Conservation (phyloP, 2,888 invertebrate genomes). For the Smittia sp. region DNA sequence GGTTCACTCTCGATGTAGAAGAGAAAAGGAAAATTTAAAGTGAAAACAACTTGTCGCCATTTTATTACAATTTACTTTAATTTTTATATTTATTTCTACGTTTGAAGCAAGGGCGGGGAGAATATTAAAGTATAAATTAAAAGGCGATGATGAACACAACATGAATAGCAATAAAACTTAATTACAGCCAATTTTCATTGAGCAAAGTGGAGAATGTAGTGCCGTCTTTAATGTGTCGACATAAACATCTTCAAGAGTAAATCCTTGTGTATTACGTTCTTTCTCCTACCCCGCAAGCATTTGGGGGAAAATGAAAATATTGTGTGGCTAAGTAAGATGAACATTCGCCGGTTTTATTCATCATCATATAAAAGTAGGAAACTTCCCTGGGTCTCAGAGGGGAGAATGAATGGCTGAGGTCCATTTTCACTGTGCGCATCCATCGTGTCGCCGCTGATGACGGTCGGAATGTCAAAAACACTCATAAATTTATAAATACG, state of each 20-base stretch:
- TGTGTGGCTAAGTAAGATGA: not conserved
- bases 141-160: conserved; percentile 16
- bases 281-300: not conserved
- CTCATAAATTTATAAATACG: conserved; percentile 14
- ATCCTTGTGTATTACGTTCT: not conserved
- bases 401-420: not conserved
- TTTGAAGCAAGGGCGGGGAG: conserved; percentile 8
- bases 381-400: not conserved
- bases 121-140: conserved; percentile 29
- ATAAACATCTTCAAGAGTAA: too few species aligned
- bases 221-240: not conserved
- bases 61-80: conserved; percentile 18
- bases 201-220: not conserved
- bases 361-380: not conserved
- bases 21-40: not conserved
- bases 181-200: conserved; percentile 33
- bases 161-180: conserved; percentile 41
- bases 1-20: not conserved
- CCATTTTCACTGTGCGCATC: not conserved
- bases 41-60: conserved; percentile 12
- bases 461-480: not conserved
- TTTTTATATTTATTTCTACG: conserved; percentile 30
- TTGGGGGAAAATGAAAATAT: not conserved
- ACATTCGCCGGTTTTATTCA: conserved; percentile 11
- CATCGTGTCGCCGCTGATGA: not conserved